Percentiles rank a stretch among this genome's conserved stretches.
phyloP scores from a whole-genome alignment of 2,797 vertebrate species.

The Sebastes steindachneri region DNA sequence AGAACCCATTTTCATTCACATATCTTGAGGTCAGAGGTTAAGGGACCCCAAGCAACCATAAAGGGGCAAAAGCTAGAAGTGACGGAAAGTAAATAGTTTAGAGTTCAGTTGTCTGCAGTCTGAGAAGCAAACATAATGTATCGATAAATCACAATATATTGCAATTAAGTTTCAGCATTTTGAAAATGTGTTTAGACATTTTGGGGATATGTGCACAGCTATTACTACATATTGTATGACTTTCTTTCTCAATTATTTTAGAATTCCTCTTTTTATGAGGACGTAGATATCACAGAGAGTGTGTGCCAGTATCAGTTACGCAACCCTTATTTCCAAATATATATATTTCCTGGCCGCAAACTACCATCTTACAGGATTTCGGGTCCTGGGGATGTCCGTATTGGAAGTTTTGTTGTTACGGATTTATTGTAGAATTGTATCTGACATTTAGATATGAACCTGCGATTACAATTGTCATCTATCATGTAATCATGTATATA shows the following conservation, averaged over 20 bases:
- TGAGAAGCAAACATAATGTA: not conserved
- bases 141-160: not conserved
- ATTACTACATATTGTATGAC: not conserved
- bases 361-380: not conserved
- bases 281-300: not conserved
- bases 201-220: not conserved
- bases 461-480: not conserved
- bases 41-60: not conserved
- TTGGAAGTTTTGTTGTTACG: not conserved
- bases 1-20: too few relatives aligned
- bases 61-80: not conserved
- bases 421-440: not conserved
- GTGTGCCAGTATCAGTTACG: not conserved
- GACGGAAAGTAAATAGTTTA: not conserved
- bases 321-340: not conserved
- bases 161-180: not conserved
- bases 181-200: not conserved
- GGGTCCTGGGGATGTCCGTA: constrained; percentile 5
- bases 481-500: not conserved
- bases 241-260: not conserved
- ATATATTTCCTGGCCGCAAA: not conserved
- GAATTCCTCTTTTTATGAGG: not conserved
- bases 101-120: not conserved
- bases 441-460: not conserved
- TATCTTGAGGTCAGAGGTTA: too few relatives aligned